These are phyloP conservation scores for Ptilorrhoa leucosticta DNA, from an alignment of 2,113 vertebrate species.

Conservation along the genomic window DNA sequence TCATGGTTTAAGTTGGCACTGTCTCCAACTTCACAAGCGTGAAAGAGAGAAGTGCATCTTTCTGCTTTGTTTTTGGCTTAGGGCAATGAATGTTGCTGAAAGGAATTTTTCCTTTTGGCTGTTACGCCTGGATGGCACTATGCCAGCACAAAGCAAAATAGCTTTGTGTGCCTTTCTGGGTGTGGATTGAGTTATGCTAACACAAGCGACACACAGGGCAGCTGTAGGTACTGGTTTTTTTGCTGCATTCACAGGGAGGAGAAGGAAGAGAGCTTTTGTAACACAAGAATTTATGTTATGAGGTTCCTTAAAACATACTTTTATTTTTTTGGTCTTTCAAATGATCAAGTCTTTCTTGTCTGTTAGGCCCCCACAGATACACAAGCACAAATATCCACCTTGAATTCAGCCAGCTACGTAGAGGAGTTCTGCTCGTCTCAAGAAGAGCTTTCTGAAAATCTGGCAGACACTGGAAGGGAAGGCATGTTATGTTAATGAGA, in stretches of 20 bases:
- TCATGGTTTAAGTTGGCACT: not conserved
- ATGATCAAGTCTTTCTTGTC: not conserved
- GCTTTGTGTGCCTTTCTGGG: not conserved
- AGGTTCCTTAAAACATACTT: not conserved
- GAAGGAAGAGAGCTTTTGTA: not conserved
- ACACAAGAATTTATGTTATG: not conserved
- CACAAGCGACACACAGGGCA: not conserved
- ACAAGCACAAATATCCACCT: not conserved
- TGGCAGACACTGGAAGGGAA: not conserved
- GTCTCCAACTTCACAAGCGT: not conserved
- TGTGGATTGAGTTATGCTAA: not conserved
- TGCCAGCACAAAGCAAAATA: not conserved
- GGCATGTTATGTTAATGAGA: not conserved
- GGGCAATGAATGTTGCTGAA: not conserved
- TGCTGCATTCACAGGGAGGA: not conserved
- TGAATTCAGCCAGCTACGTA: not conserved
- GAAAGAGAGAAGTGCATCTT: not conserved
- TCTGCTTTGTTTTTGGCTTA: not conserved
- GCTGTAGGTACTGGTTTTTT: not conserved
- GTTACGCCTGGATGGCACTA: not conserved
- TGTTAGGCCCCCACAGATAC: not conserved
- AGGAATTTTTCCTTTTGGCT: constrained; percentile 6
- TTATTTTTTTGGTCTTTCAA: not conserved
- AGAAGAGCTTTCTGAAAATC: not conserved
- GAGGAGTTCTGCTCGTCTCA: not conserved